A percentile compares a stretch with the other conserved stretches of the same genome.
These are phyloP conservation scores for Riparia riparia DNA, from an alignment of 2,113 vertebrate species.

Conservation along the genomic window DNA sequence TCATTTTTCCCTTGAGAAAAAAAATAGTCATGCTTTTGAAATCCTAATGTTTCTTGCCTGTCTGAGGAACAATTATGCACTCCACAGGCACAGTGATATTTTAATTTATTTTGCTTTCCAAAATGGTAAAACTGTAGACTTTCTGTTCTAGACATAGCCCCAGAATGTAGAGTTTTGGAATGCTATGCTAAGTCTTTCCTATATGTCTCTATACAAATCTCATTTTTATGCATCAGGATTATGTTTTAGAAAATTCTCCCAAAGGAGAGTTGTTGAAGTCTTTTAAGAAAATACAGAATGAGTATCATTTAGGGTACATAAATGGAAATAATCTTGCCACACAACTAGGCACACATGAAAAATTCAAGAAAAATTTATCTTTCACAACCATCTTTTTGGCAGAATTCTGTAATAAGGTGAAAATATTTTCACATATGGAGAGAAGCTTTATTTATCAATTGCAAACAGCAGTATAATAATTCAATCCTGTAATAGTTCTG, in stretches of 20 bases:
- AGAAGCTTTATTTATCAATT: neutral
- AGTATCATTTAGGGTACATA: neutral
- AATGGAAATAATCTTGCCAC: neutral
- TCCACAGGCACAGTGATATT: neutral
- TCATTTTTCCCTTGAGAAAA: neutral
- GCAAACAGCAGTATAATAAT: neutral
- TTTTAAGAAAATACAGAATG: neutral
- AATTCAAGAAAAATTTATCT: neutral
- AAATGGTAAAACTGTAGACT: neutral
- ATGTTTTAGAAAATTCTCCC: neutral
- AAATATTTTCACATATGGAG: neutral
- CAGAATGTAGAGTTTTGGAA: neutral
- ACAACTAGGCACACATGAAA: neutral
- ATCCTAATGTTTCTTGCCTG: neutral
- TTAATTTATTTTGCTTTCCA: neutral
- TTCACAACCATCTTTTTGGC: neutral
- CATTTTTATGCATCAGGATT: neutral
- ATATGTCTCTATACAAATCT: neutral
- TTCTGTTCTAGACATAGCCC: neutral
- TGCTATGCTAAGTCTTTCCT: neutral
- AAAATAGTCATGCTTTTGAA: neutral
- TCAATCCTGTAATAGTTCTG: neutral
- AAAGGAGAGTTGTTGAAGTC: neutral
- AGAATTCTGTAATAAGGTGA: neutral
- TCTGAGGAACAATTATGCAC: neutral